phyloP scores from a whole-genome alignment of 2,888 invertebrate species.

The Blera fallax region DNA sequence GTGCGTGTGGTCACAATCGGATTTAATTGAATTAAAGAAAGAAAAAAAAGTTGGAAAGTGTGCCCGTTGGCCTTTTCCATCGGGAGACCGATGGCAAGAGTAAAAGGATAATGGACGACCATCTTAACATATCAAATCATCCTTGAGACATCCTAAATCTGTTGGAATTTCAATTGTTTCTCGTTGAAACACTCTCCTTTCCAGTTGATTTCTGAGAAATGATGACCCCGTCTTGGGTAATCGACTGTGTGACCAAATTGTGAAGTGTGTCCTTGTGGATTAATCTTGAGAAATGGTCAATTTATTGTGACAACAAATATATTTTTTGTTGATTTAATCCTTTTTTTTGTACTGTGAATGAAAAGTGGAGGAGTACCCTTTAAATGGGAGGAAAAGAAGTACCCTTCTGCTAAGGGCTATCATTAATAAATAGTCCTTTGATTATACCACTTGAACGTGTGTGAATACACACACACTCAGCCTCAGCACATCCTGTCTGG shows the following conservation, averaged over 20 bases:
- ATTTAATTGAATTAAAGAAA: conserved; percentile 46
- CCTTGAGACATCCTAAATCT: conserved; percentile 39
- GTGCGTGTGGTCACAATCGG: conserved; percentile 62
- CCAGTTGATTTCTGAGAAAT: conserved; percentile 12
- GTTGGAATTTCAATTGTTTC: conserved; percentile 28
- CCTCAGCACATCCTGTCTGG: conserved; percentile 13
- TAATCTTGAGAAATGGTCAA: conserved; percentile 56
- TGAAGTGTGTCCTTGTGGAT: conserved; percentile 28
- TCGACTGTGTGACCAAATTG: conserved; percentile 38
- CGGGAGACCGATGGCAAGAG: background rate
- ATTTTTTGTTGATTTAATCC: conserved; percentile 29
- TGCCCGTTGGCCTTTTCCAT: background rate
- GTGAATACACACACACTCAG: background rate
- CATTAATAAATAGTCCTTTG: conserved; percentile 50
- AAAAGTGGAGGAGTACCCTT: conserved; percentile 8
- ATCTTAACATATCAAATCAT: conserved; percentile 34
- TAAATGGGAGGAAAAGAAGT: background rate
- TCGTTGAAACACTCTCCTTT: background rate
- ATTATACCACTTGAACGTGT: conserved; percentile 32
- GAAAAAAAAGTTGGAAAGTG: background rate
- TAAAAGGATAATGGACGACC: conserved; percentile 15
- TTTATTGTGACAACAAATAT: conserved; percentile 24
- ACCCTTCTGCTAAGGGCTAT: conserved; percentile 29
- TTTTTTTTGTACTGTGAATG: conserved; percentile 14
- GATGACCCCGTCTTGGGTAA: conserved; percentile 4